phyloP scores from a whole-genome alignment of 1,140 invertebrate species.

The Pachypeltis micranthus region DNA sequence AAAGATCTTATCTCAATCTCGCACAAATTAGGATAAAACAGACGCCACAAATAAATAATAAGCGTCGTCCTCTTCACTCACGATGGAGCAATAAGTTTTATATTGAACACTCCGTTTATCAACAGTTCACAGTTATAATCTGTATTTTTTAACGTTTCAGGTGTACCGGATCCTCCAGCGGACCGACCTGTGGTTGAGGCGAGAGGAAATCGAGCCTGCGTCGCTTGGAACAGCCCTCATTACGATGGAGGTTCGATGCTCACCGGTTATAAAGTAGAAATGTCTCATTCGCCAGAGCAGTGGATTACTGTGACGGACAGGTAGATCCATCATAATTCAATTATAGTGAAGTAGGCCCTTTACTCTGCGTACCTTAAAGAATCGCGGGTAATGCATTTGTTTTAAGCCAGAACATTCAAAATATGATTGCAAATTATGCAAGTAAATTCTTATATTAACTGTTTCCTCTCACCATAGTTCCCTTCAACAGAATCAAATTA shows the following conservation, averaged over 20 bases:
- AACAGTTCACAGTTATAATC: neutral
- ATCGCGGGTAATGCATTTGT: constrained; percentile 10
- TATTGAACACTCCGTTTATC: no score
- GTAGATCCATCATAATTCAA: constrained; percentile 19
- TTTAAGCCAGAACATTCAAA: constrained; percentile 10
- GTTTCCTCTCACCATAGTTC: no score
- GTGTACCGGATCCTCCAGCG: constrained; percentile 59
- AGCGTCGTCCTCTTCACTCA: no score
- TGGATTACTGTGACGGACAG: constrained; percentile 48
- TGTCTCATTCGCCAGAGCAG: constrained; percentile 41
- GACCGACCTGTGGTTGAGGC: constrained; percentile 48
- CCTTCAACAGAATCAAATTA: no score
- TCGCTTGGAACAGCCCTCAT: constrained; percentile 68
- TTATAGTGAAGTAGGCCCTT: neutral
- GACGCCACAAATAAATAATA: no score
- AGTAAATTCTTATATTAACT: no score
- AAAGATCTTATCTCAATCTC: no score
- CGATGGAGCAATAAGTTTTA: no score
- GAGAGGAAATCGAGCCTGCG: constrained; percentile 29
- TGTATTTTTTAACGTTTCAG: constrained; percentile 34
- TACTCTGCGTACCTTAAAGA: neutral
- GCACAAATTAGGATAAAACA: no score
- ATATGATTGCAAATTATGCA: no score
- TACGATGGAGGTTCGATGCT: constrained; percentile 78
- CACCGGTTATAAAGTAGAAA: constrained; percentile 69